Conservation (phyloP, 2,888 invertebrate genomes). For the Cosmia pyralina region DNA sequence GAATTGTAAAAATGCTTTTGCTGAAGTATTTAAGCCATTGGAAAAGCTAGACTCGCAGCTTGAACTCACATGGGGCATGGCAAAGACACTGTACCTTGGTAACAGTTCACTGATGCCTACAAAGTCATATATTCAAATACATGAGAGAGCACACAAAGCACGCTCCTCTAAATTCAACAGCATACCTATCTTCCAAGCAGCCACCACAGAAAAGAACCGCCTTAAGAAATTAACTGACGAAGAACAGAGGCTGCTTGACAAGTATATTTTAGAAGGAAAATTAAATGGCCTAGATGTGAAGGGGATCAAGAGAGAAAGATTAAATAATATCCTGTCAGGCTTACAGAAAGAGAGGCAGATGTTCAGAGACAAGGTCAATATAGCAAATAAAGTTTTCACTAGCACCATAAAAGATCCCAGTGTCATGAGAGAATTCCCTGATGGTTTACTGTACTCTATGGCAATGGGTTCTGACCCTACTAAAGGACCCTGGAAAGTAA, state of each 20-base stretch:
- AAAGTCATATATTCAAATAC: slow-evolving; percentile 94
- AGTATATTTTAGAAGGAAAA: slow-evolving; percentile 95
- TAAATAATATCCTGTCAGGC: slow-evolving; percentile 86
- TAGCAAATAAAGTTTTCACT: slow-evolving; percentile 92
- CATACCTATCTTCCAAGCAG: slow-evolving; percentile 92
- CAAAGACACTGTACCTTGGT: slow-evolving; percentile 95
- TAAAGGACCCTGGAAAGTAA: slow-evolving; percentile 96
- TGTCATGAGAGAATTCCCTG: slow-evolving; percentile 93
- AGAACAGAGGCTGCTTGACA: slow-evolving; percentile 93
- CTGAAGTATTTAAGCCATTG: slow-evolving; percentile 93
- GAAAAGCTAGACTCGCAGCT: slow-evolving; percentile 93
- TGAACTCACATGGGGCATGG: slow-evolving; percentile 96
- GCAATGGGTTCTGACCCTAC: slow-evolving; percentile 91
- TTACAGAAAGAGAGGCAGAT: slow-evolving; percentile 89
- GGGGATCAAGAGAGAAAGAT: slow-evolving; percentile 85
- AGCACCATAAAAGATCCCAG: slow-evolving; percentile 92
- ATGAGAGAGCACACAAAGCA: slow-evolving; percentile 94
- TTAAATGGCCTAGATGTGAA: slow-evolving; percentile 94
- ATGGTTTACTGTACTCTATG: slow-evolving; percentile 91
- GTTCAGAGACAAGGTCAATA: slow-evolving; percentile 92
- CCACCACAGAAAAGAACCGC: slow-evolving; percentile 89
- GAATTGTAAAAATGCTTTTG: slow-evolving; percentile 91
- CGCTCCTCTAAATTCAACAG: slow-evolving; percentile 94
- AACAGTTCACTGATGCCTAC: slow-evolving; percentile 95
- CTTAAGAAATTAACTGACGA: slow-evolving; percentile 88